Evolutionary conservation across 2,888 invertebrate genomes (phyloP).

Genomic region (Nemapogon koenigi): DNA sequence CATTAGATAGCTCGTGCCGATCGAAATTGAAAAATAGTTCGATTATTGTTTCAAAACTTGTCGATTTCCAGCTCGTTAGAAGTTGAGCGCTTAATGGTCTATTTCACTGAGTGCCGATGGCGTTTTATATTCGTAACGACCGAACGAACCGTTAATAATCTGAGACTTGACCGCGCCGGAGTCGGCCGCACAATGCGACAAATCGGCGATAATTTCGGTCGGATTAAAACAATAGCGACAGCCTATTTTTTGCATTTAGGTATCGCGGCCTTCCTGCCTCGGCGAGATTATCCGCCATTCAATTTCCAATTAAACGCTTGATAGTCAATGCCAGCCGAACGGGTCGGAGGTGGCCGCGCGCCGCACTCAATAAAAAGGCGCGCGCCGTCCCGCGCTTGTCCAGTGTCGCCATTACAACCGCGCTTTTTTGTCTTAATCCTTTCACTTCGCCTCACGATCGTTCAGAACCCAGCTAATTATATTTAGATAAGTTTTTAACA

Average conservation of each 20-base stretch:
- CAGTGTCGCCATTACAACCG: conserved; percentile 46
- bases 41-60: conserved; percentile 36
- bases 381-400: conserved; percentile 45
- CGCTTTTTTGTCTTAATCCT: conserved; percentile 52
- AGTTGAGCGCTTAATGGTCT: conserved; percentile 26
- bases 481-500: conserved; percentile 49
- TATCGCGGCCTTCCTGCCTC: conserved; percentile 21
- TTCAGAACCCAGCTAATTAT: conserved; percentile 38
- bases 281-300: conserved; percentile 50
- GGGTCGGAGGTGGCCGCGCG: conserved; percentile 47
- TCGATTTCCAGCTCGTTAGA: conserved; percentile 30
- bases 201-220: conserved; percentile 21
- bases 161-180: conserved; percentile 4
- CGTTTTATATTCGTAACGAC: conserved; percentile 4
- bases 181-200: no score
- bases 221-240: conserved; percentile 3
- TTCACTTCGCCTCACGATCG: conserved; percentile 44
- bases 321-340: conserved; percentile 54
- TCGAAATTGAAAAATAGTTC: conserved; percentile 33
- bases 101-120: conserved; percentile 22
- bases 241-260: conserved; percentile 39
- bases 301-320: conserved; percentile 62
- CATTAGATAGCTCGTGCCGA: conserved; percentile 34
- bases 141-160: no score
- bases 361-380: conserved; percentile 56